phyloP scores from a whole-genome alignment of 2,797 vertebrate genomes.

The Tympanoctomys barrerae region DNA sequence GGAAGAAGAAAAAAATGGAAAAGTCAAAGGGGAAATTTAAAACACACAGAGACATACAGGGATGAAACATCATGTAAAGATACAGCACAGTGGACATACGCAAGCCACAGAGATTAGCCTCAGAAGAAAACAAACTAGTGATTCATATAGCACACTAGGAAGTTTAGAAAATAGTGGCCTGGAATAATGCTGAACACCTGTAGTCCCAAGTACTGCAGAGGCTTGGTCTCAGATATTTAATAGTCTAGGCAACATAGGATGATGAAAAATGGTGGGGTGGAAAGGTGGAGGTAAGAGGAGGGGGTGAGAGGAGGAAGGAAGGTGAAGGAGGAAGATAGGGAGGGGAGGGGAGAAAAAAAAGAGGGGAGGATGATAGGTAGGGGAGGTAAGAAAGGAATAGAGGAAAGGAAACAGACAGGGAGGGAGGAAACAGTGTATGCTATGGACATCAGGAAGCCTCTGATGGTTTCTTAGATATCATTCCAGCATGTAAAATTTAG shows the following conservation, averaged over 20 bases:
- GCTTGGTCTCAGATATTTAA: neutral
- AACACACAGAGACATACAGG: neutral
- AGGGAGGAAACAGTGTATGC: neutral
- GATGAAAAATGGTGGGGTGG: neutral
- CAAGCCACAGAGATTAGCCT: neutral
- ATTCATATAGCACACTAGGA: neutral
- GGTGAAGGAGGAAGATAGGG: too few relatives aligned
- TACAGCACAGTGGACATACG: neutral
- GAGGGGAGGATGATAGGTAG: neutral
- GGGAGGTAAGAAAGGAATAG: neutral
- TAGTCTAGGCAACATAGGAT: neutral
- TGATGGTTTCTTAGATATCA: neutral
- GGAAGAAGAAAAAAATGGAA: conserved; percentile 19
- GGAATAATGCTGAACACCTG: too few relatives aligned
- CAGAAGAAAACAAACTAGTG: neutral
- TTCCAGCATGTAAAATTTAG: neutral
- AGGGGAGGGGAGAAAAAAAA: neutral
- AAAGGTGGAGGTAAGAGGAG: neutral
- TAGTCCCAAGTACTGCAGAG: neutral
- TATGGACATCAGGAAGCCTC: neutral
- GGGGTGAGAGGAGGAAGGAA: neutral
- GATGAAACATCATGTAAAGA: neutral
- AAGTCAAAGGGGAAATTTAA: neutral
- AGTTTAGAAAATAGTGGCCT: neutral
- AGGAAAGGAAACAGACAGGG: neutral